These are phyloP conservation scores for Notarius quadriscutis DNA, from an alignment of 2,113 vertebrate species.

Conservation along the genomic window DNA sequence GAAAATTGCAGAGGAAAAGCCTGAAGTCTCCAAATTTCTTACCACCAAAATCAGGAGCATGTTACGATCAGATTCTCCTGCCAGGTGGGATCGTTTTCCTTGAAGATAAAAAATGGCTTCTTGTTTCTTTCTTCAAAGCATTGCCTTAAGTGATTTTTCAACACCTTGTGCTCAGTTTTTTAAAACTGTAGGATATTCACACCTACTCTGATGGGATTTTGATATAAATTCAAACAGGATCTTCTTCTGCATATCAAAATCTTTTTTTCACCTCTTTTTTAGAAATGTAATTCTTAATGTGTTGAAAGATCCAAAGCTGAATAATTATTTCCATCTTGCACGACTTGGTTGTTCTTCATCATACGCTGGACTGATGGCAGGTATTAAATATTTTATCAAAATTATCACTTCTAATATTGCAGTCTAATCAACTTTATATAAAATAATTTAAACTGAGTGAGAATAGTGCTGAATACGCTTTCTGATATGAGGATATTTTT, in stretches of 20 bases:
- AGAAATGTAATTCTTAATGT: slow-evolving; percentile 38
- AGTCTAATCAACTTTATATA: no score
- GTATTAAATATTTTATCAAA: slow-evolving; percentile 7
- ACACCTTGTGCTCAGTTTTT: not conserved
- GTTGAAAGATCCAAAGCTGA: slow-evolving; percentile 34
- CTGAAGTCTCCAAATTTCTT: slow-evolving; percentile 41
- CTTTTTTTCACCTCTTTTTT: not conserved
- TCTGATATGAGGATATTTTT: not conserved
- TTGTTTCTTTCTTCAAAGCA: not conserved
- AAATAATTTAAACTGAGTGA: not conserved
- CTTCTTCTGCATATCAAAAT: not conserved
- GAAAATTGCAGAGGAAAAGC: slow-evolving; percentile 35
- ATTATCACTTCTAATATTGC: not conserved
- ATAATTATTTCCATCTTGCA: slow-evolving; percentile 46
- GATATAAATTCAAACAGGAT: not conserved
- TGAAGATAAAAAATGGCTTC: not conserved
- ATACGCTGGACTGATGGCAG: slow-evolving; percentile 33
- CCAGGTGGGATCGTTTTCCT: not conserved
- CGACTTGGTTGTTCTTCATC: slow-evolving; percentile 41
- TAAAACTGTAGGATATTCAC: not conserved
- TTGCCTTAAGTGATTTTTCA: not conserved
- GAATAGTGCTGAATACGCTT: not conserved
- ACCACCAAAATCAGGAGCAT: slow-evolving; percentile 22
- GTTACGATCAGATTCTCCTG: slow-evolving; percentile 2
- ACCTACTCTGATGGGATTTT: not conserved